Conservation (phyloP, 2,888 invertebrate genomes). For the Phania funesta region DNA sequence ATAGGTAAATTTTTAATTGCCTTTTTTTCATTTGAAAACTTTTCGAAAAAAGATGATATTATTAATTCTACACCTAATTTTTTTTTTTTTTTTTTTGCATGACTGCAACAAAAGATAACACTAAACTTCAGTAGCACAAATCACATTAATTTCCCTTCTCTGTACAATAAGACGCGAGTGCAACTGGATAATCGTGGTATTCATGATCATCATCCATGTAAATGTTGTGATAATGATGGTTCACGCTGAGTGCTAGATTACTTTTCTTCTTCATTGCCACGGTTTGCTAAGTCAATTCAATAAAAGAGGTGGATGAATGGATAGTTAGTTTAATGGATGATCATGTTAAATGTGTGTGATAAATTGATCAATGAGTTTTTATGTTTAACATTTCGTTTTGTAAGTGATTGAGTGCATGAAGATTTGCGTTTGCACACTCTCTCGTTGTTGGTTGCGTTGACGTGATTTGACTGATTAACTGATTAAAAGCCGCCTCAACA, state of each 20-base stretch:
- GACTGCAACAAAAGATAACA: no score
- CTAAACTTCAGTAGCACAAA: neutral
- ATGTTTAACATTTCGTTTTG: constrained; percentile 21
- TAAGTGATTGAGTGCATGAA: neutral
- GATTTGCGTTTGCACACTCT: constrained; percentile 11
- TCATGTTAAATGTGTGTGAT: constrained; percentile 44
- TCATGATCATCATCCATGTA: constrained; percentile 24
- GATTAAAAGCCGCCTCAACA: constrained; percentile 57
- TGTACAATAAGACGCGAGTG: neutral
- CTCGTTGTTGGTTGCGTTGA: constrained; percentile 31
- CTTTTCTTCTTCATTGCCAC: neutral
- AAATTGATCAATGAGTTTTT: constrained; percentile 56
- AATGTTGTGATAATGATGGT: constrained; percentile 31
- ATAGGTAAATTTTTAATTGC: neutral
- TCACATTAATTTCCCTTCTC: neutral
- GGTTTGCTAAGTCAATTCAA: constrained; percentile 27
- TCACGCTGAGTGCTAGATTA: constrained; percentile 19
- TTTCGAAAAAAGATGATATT: neutral
- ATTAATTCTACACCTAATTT: neutral
- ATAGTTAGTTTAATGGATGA: constrained; percentile 37
- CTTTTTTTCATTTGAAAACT: no score
- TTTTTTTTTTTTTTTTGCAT: no score
- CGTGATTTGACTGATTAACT: constrained; percentile 68
- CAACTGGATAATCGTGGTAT: constrained; percentile 9
- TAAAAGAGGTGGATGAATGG: constrained; percentile 12